Percentiles rank a stretch among this genome's conserved stretches.
Evolutionary conservation across 2,888 invertebrate genomes (phyloP).

Genomic region (Artemia sinica): DNA sequence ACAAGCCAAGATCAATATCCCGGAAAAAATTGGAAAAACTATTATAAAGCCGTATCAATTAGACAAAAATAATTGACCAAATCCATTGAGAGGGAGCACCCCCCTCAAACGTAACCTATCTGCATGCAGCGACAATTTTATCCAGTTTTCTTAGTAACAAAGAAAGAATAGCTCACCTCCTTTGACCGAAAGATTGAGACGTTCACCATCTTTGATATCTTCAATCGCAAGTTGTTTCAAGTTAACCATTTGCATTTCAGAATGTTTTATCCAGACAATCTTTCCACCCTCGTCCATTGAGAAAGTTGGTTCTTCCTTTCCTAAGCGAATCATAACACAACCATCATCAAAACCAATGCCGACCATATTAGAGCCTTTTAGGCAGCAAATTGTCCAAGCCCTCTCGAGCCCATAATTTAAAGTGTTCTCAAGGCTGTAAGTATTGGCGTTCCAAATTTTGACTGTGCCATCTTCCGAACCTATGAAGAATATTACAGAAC

Average conservation of each 20-base stretch:
- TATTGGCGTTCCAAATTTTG: constrained; percentile 89
- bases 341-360: constrained; percentile 94
- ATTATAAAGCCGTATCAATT: no score
- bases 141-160: no score
- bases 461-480: constrained; percentile 94
- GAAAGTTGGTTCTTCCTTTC: constrained; percentile 94
- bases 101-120: no score
- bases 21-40: no score
- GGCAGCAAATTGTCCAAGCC: constrained; percentile 87
- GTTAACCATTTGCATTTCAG: constrained; percentile 92
- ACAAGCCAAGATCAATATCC: no score
- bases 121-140: no score
- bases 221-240: constrained; percentile 57
- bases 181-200: constrained; percentile 80
- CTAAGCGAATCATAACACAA: constrained; percentile 52
- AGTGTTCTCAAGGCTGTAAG: constrained; percentile 86
- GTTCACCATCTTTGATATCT: constrained; percentile 68
- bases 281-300: constrained; percentile 93
- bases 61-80: no score
- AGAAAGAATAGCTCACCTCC: background rate
- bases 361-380: constrained; percentile 87
- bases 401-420: constrained; percentile 94
- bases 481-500: background rate
- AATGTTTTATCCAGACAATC: constrained; percentile 96
- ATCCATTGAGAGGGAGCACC: no score